Evolutionary conservation across 2,797 vertebrate genomes (phyloP), one percentile per base, ranked within the genome.

Genomic region (Amphiprion clarkii): DNA sequence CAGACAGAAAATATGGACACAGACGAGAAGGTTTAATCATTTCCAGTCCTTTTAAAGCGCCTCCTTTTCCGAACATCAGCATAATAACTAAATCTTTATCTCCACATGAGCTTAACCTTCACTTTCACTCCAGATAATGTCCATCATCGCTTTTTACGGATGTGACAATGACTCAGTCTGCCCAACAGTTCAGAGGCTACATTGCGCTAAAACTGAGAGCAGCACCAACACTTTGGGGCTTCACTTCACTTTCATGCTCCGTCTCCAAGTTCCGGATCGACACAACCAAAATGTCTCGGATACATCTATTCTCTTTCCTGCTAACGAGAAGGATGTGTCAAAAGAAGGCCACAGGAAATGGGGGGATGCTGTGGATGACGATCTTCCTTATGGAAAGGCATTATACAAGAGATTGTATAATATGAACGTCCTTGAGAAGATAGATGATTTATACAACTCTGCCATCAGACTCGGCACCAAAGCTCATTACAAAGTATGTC

Each of bases 1-100:
- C 27, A 77, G 56, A 36, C 51, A 67, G 70, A 76, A 57, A 44
- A 31, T 49, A 76, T 29, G 31, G 11, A 39, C 66, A 42, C 76
- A 70, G 66, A 65, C 53, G 53, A 33, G 62, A 57, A 10, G 66
- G 33, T 69, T 39, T 64, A 78, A 85, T 75, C 69, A 80, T 76
- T 66, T 77, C 54, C 57, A 68, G 53, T 79, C 66, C 58, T 61
- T 46, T 69, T 70, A 55, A 64, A 75, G 73, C 53, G 11, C 58
- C 19, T 69, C 51, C 9, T 44, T 64, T 62, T 13, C 40, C 57
- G 36, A 16, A 44, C 73, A 33, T 31, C 16, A 49, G 66, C 44
- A 36, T n/a, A 53, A 42, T 29, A 27, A 33, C 63, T 51, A 19
- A 60, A 75, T 67, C 33, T 76, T 48, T 16, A 39, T 71, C 46